Base-by-base conservation (phyloP, 2,888 invertebrate species). In the Panopea generosa region DNA sequence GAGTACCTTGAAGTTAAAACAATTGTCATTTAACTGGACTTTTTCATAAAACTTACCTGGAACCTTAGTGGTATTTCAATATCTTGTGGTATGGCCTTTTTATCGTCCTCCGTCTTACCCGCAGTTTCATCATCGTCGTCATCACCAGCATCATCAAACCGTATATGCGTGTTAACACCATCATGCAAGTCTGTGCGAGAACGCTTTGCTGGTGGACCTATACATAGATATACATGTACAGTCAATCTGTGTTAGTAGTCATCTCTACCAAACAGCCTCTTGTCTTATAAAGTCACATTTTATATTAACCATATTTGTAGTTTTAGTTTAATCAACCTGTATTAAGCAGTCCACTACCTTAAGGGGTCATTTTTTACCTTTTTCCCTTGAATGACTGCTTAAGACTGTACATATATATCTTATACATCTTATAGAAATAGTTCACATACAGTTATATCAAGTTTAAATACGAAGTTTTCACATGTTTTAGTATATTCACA, bases 41-140 rank as follows among this genome's bases (percentile, higher is more conserved):
- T n/a, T n/a, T n/a, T n/a, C n/a, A n/a, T n/a, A n/a, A n/a, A n/a
- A 26, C 33, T 47, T 56, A 74, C 77, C 76, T 74, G 72, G 50
- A 75, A 78, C 24, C 75, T 69, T 2, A 76, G 62, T 2, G 78
- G 75, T 43, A 73, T 73, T 50, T 78, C 73, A 24, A 78, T 40
- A 63, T 76, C 78, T 38, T 68, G 70, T n/a, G 76, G 77, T 43
- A 81, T 20, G 6, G 72, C 75, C 55, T 77, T 72, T 53, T 75
- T 78, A 49, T 75, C 75, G 63, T 72, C 77, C 18, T 77, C 77
- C 14, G 76, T 65, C 22, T 61, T 43, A 16, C 59, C 71, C 18
- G 22, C 20, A 1, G 50, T 29, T n/a, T 56, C 43, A 2, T 22
- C 49, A 4, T 68, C 69, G 1, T 65, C 66, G n/a, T n/a, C n/a